These are phyloP conservation scores for Penaeus japonicus DNA, from an alignment of 1,140 invertebrate genomes.

Conservation along the genomic window DNA sequence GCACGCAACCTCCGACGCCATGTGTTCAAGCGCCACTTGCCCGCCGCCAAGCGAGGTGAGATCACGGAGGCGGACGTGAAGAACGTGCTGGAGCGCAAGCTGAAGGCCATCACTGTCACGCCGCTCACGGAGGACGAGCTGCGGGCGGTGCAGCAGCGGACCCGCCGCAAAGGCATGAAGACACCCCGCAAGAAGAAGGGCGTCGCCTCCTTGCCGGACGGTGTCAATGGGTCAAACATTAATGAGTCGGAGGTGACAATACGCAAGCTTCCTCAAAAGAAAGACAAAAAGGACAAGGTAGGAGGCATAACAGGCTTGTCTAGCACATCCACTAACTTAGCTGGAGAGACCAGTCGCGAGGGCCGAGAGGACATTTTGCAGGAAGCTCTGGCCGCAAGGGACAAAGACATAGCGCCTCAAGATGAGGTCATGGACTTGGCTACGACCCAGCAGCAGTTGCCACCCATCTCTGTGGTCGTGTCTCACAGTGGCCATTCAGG, in stretches of 20 bases:
- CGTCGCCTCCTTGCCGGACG: slow-evolving; percentile 39
- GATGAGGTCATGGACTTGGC: slow-evolving; percentile 56
- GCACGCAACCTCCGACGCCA: slow-evolving; percentile 70
- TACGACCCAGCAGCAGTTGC: slow-evolving; percentile 47
- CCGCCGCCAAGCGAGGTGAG: slow-evolving; percentile 53
- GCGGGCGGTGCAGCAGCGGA: slow-evolving; percentile 45
- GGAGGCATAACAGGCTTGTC: background rate
- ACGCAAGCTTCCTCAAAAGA: slow-evolving; percentile 54
- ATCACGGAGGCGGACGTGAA: slow-evolving; percentile 57
- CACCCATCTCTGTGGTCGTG: slow-evolving; percentile 55
- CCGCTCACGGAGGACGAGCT: slow-evolving; percentile 55
- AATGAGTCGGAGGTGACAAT: slow-evolving; percentile 56
- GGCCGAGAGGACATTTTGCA: slow-evolving; percentile 48
- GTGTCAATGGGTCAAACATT: slow-evolving; percentile 49
- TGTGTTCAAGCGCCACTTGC: slow-evolving; percentile 61
- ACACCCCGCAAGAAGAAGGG: slow-evolving; percentile 49
- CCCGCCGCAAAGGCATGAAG: slow-evolving; percentile 36
- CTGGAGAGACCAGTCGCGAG: background rate
- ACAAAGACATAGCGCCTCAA: slow-evolving; percentile 43
- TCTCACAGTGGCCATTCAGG: slow-evolving; percentile 41
- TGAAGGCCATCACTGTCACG: slow-evolving; percentile 56
- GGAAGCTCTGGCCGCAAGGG: slow-evolving; percentile 53
- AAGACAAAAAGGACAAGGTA: slow-evolving; percentile 36
- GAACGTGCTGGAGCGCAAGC: slow-evolving; percentile 49
- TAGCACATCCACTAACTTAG: background rate